Percentiles rank a stretch among this genome's conserved stretches.
These are phyloP conservation scores for Cotesia glomerata DNA, from an alignment of 1,140 invertebrate species.

Conservation along the genomic window DNA sequence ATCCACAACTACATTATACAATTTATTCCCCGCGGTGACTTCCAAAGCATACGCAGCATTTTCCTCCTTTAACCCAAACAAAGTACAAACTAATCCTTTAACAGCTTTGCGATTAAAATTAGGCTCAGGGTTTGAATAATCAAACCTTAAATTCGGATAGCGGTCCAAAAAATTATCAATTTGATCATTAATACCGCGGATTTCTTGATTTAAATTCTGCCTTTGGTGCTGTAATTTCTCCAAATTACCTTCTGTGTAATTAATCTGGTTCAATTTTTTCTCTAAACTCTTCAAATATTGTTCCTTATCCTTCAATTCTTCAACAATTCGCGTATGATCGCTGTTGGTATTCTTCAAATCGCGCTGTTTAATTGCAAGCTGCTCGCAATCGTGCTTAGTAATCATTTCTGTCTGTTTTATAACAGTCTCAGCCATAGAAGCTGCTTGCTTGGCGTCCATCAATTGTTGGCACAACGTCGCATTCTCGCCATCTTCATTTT, in stretches of 20 bases:
- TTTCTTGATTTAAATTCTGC: constrained; percentile 63
- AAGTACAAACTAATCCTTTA: constrained; percentile 77
- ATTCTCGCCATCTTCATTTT: constrained; percentile 79
- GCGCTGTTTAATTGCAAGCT: constrained; percentile 72
- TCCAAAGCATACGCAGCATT: constrained; percentile 81
- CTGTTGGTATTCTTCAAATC: constrained; percentile 75
- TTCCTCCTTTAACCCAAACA: constrained; percentile 80
- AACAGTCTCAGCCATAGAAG: constrained; percentile 80
- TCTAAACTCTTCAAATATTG: constrained; percentile 68
- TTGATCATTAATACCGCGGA: constrained; percentile 64
- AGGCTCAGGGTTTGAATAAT: constrained; percentile 76
- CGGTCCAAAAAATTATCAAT: constrained; percentile 70
- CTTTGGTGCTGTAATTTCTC: constrained; percentile 66
- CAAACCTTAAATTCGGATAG: constrained; percentile 74
- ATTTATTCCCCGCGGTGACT: constrained; percentile 83
- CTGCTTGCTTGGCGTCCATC: constrained; percentile 78
- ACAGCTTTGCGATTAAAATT: constrained; percentile 81
- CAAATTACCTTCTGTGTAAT: constrained; percentile 73
- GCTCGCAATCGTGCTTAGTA: constrained; percentile 72
- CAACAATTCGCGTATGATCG: constrained; percentile 76
- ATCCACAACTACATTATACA: constrained; percentile 92
- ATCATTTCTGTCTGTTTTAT: constrained; percentile 81
- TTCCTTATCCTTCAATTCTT: constrained; percentile 68
- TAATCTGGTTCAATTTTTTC: constrained; percentile 67
- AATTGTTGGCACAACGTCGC: constrained; percentile 90